Percentiles rank a stretch among this genome's conserved stretches.
These are phyloP conservation scores for Holotrichia oblita DNA, from an alignment of 1,140 invertebrate genomes.

Conservation along the genomic window DNA sequence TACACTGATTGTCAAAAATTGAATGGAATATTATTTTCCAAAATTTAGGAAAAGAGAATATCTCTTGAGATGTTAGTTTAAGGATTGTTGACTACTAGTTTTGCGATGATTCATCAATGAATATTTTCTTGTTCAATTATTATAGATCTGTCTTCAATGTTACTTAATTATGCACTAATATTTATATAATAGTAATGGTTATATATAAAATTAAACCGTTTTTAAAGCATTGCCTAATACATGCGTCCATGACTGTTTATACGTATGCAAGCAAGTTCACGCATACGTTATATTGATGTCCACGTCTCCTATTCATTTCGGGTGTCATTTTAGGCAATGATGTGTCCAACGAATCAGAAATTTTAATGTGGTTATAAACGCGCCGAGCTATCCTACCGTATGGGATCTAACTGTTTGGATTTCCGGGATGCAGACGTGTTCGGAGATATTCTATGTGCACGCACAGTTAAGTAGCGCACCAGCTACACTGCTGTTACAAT, in stretches of 20 bases:
- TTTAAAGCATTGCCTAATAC: too few relatives aligned
- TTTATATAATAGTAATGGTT: too few relatives aligned
- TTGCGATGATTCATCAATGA: too few relatives aligned
- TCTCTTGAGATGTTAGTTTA: too few relatives aligned
- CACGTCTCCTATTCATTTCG: conserved; percentile 25
- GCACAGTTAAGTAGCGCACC: conserved; percentile 25
- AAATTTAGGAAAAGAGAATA: too few relatives aligned
- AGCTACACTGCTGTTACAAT: background rate
- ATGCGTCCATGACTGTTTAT: background rate
- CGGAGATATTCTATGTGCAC: conserved; percentile 23
- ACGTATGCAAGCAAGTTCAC: background rate
- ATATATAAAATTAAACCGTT: too few relatives aligned
- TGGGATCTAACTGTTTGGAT: conserved; percentile 35
- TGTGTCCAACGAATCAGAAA: conserved; percentile 30
- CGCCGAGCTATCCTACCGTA: conserved; percentile 22
- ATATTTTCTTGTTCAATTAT: too few relatives aligned
- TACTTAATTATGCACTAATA: too few relatives aligned
- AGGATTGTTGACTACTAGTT: too few relatives aligned
- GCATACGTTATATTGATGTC: conserved; percentile 10
- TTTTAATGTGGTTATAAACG: conserved; percentile 35
- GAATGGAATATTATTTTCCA: too few relatives aligned
- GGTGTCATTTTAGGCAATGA: conserved; percentile 34
- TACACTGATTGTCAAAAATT: too few relatives aligned
- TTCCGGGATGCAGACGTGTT: conserved; percentile 34
- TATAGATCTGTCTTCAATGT: too few relatives aligned